Percentiles rank a stretch among this genome's conserved stretches.
These are phyloP conservation scores for Sebastes aleutianus DNA, from an alignment of 2,797 vertebrate species.

Conservation along the genomic window DNA sequence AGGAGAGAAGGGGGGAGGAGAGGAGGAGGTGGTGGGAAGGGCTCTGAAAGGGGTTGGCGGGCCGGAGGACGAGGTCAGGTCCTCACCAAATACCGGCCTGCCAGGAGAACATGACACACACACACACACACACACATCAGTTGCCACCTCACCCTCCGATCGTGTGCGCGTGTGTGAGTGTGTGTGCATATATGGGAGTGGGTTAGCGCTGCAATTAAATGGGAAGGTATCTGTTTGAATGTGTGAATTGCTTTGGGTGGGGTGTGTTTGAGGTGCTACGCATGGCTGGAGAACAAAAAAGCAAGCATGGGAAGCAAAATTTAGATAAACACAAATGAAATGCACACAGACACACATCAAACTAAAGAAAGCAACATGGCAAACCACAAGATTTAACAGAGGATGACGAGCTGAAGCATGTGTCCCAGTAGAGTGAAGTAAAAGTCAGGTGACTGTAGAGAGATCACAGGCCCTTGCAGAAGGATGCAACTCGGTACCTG, in stretches of 20 bases:
- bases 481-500: slow-evolving; percentile 2
- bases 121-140: slow-evolving; percentile 38
- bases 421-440: slow-evolving; percentile 69
- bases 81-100: slow-evolving; percentile 99
- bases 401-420: slow-evolving; percentile 72
- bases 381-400: slow-evolving; percentile 57
- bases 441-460: slow-evolving; percentile 44
- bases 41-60: slow-evolving; percentile 99
- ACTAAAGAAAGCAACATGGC: slow-evolving; percentile 49
- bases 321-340: slow-evolving; percentile 37
- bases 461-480: slow-evolving; percentile 26
- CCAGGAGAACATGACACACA: slow-evolving; percentile 89
- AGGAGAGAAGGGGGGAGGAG: slow-evolving; percentile 91
- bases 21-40: slow-evolving; percentile 97
- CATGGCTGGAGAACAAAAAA: slow-evolving; percentile 59
- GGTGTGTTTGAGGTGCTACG: slow-evolving; percentile 69
- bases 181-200: slow-evolving; percentile 11
- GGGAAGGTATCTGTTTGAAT: slow-evolving; percentile 28
- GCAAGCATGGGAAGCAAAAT: slow-evolving; percentile 75
- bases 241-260: slow-evolving; percentile 48
- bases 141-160: slow-evolving; percentile 59
- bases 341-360: slow-evolving; percentile 29
- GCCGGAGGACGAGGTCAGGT: slow-evolving; percentile 96
- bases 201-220: slow-evolving; percentile 25
- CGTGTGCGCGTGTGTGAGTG: slow-evolving; percentile 17